Evolutionary conservation across 1,140 invertebrate genomes (phyloP).

Genomic region (Zaprionus inermis): DNA sequence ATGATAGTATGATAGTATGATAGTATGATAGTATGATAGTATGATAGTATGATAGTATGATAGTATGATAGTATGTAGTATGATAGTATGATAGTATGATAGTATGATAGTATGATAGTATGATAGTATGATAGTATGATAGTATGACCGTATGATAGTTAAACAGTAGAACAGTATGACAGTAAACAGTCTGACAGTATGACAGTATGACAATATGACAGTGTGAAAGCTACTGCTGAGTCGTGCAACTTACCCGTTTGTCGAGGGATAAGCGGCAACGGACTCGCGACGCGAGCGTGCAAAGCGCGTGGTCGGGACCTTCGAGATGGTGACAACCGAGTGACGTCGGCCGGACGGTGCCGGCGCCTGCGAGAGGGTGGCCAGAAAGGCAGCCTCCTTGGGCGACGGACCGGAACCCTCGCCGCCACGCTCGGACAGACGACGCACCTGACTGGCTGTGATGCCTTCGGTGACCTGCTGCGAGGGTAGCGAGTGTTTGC

Average conservation of each 20-base stretch:
- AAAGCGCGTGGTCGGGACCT: conserved; percentile 90
- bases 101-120: too few species aligned
- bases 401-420: conserved; percentile 88
- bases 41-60: too few species aligned
- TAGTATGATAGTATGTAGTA: too few species aligned
- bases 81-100: too few species aligned
- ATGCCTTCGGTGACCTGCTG: conserved; percentile 92
- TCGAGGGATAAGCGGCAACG: conserved; percentile 90
- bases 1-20: too few species aligned
- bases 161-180: too few species aligned
- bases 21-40: too few species aligned
- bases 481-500: conserved; percentile 92
- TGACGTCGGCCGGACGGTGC: conserved; percentile 90
- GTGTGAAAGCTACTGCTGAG: too few species aligned
- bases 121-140: too few species aligned
- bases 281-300: conserved; percentile 91
- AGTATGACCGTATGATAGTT: too few species aligned
- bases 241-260: conserved; percentile 70
- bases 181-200: too few species aligned
- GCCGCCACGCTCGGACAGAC: conserved; percentile 90
- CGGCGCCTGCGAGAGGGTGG: conserved; percentile 90
- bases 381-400: conserved; percentile 91
- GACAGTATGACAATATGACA: too few species aligned
- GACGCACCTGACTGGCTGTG: conserved; percentile 92
- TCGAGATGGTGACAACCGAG: conserved; percentile 93